These are phyloP conservation scores for Mythimna pallens DNA, from an alignment of 2,888 invertebrate species.

Conservation along the genomic window DNA sequence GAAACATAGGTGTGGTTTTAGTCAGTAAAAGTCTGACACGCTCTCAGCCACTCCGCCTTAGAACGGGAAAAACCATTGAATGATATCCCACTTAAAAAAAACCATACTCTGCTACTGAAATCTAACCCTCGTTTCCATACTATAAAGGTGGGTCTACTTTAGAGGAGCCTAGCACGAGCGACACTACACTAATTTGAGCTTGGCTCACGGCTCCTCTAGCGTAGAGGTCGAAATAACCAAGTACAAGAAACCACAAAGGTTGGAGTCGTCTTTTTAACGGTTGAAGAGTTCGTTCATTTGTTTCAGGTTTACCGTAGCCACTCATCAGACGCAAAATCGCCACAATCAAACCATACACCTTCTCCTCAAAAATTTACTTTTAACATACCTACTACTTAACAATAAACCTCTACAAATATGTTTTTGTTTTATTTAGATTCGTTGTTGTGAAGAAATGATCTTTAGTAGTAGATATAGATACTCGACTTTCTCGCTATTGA, in stretches of 20 bases:
- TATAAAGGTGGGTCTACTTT: no score
- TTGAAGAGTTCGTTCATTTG: conserved; percentile 12
- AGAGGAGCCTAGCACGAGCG: no score
- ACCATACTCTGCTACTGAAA: no score
- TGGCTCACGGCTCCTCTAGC: no score
- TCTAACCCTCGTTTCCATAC: neutral
- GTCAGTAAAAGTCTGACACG: no score
- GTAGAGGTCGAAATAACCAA: neutral
- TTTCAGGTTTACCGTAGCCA: conserved; percentile 68
- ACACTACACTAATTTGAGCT: no score
- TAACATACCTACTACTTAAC: neutral
- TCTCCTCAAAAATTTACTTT: conserved; percentile 8
- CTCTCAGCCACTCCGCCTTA: no score
- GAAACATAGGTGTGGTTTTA: no score
- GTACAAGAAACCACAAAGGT: neutral
- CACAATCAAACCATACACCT: conserved; percentile 4
- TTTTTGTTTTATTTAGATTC: conserved; percentile 23
- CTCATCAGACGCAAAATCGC: conserved; percentile 10
- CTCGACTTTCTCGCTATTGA: neutral
- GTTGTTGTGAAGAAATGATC: neutral
- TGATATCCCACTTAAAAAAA: no score
- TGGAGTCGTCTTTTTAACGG: neutral
- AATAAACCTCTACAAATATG: conserved; percentile 35
- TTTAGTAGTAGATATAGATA: neutral
- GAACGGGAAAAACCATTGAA: no score